Conservation (phyloP, 2,797 vertebrate genomes). For the Tenualosa thibaudeaui region DNA sequence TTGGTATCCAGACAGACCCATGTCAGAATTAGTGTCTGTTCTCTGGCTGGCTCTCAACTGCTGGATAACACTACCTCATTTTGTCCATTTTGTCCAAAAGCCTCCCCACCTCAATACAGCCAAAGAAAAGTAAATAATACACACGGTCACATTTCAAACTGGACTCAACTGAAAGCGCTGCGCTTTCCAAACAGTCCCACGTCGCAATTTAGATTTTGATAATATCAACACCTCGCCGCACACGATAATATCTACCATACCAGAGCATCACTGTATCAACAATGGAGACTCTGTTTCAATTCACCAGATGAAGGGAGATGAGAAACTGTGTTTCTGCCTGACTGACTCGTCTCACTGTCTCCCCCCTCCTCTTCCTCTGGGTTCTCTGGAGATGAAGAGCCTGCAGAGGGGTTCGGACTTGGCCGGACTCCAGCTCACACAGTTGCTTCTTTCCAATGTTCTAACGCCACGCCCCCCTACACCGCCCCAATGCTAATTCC, state of each 20-base stretch:
- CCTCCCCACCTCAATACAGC: not conserved
- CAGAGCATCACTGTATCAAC: slow-evolving; percentile 8
- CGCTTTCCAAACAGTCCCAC: slow-evolving; percentile 9
- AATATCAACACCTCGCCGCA: not conserved
- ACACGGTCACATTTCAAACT: not conserved
- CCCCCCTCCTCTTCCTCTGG: slow-evolving; percentile 40
- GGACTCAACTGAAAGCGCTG: not conserved
- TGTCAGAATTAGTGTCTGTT: slow-evolving; percentile 1
- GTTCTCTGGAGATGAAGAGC: slow-evolving; percentile 66
- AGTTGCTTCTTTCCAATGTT: slow-evolving; percentile 67
- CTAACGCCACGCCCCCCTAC: not conserved
- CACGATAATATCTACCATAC: slow-evolving; percentile 3
- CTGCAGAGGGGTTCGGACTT: slow-evolving; percentile 64
- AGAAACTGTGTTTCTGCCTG: slow-evolving; percentile 48
- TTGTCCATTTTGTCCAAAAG: not conserved
- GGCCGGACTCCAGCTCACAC: slow-evolving; percentile 74
- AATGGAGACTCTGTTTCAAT: slow-evolving; percentile 3
- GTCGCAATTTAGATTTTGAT: slow-evolving; percentile 19
- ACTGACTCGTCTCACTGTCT: slow-evolving; percentile 57
- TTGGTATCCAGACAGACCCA: not conserved
- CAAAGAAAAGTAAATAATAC: slow-evolving; percentile 21
- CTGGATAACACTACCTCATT: not conserved
- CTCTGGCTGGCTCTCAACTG: not conserved
- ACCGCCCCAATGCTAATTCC: slow-evolving; percentile 51
- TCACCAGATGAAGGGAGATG: slow-evolving; percentile 37